Evolutionary conservation across 2,888 invertebrate species (phyloP).

Genomic region (Gerris lacustris): DNA sequence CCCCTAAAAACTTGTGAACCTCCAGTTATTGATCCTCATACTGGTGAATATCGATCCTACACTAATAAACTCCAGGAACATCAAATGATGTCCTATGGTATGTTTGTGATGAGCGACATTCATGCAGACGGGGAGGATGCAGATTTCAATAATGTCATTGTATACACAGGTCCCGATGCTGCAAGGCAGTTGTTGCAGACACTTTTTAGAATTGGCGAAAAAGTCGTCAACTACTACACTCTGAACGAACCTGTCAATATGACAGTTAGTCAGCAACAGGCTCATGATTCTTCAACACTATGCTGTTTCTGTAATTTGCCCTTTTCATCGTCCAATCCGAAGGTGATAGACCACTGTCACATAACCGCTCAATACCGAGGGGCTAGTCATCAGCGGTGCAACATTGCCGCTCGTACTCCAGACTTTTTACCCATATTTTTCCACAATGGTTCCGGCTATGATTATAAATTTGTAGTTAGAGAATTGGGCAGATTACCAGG

Average conservation of each 20-base stretch:
- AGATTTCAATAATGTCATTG: too few relatives aligned
- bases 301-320: too few relatives aligned
- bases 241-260: not conserved
- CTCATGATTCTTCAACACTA: too few relatives aligned
- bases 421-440: too few relatives aligned
- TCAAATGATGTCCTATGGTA: too few relatives aligned
- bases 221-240: not conserved
- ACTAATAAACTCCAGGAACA: too few relatives aligned
- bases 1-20: too few relatives aligned
- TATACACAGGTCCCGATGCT: not conserved
- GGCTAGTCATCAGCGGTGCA: slow-evolving; percentile 31
- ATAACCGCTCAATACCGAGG: slow-evolving; percentile 31
- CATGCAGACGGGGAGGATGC: not conserved
- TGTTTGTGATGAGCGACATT: not conserved
- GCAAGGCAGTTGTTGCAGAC: not conserved
- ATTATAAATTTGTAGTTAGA: slow-evolving; percentile 25
- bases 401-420: slow-evolving; percentile 33
- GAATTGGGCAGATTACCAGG: slow-evolving; percentile 29
- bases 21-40: too few relatives aligned
- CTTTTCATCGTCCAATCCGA: too few relatives aligned
- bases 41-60: too few relatives aligned
- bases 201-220: not conserved
- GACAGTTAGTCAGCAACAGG: too few relatives aligned
- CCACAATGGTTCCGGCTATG: slow-evolving; percentile 9
- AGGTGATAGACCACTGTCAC: slow-evolving; percentile 33